Percentiles rank a stretch among this genome's conserved stretches.
Evolutionary conservation across 2,797 vertebrate genomes (phyloP).

Genomic region (Rallus crepitans): DNA sequence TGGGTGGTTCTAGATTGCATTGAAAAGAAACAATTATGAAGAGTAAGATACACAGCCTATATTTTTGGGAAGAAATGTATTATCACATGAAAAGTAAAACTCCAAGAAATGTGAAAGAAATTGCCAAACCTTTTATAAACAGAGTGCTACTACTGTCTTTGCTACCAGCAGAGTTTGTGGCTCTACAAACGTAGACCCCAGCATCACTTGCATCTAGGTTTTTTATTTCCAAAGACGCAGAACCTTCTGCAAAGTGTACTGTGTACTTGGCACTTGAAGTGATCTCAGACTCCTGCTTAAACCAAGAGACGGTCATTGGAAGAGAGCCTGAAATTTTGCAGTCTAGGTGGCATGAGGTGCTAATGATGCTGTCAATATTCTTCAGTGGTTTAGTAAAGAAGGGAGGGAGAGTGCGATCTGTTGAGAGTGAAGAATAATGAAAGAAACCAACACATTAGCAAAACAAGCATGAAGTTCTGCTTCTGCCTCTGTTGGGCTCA

Average conservation of each 20-base stretch:
- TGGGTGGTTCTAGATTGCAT: constrained; percentile 89
- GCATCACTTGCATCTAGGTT: constrained; percentile 87
- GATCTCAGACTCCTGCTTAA: constrained; percentile 92
- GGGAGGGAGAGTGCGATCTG: constrained; percentile 96
- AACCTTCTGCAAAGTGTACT: constrained; percentile 89
- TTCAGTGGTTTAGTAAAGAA: constrained; percentile 93
- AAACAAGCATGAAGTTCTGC: not conserved
- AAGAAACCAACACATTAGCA: constrained; percentile 30
- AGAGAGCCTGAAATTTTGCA: constrained; percentile 96
- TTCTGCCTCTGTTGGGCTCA: not conserved
- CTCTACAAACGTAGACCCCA: constrained; percentile 93
- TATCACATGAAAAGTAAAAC: not conserved
- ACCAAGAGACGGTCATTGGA: constrained; percentile 94
- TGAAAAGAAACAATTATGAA: constrained; percentile 68
- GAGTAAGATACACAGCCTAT: constrained; percentile 24
- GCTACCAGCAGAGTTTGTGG: constrained; percentile 93
- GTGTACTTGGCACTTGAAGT: constrained; percentile 84
- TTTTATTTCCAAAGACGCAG: constrained; percentile 87
- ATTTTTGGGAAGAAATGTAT: not conserved
- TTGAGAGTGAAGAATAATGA: constrained; percentile 75
- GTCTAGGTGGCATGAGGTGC: constrained; percentile 84
- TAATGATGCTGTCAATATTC: constrained; percentile 89
- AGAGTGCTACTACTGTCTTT: constrained; percentile 93
- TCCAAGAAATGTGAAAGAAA: constrained; percentile 17
- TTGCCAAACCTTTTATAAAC: constrained; percentile 92